phyloP scores from a whole-genome alignment of 2,797 vertebrate species.

The Phoxinus dragarum region DNA sequence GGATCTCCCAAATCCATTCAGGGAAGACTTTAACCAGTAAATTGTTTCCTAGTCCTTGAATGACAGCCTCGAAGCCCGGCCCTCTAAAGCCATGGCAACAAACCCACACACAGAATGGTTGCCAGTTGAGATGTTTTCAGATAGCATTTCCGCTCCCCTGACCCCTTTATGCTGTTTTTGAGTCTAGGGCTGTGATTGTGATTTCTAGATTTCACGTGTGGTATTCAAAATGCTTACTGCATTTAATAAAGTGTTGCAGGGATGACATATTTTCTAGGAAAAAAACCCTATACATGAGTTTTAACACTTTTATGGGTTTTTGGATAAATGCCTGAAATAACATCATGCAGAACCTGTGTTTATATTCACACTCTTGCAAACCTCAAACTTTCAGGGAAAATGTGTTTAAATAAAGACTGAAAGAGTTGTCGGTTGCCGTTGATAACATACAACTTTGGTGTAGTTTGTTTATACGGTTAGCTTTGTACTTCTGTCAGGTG shows the following conservation, averaged over 20 bases:
- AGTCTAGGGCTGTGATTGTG: neutral
- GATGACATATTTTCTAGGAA: neutral
- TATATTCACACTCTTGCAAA: neutral
- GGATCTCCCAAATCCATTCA: neutral
- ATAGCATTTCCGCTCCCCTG: neutral
- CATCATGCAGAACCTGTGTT: neutral
- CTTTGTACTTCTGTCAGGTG: no score
- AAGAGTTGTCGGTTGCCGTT: neutral
- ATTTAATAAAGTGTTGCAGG: neutral
- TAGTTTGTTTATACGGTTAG: neutral
- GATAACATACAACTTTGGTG: neutral
- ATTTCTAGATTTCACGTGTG: neutral
- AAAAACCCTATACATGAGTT: neutral
- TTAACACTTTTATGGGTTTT: neutral
- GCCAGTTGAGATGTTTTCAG: neutral
- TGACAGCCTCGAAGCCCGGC: neutral
- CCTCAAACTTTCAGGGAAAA: neutral
- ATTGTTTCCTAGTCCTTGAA: neutral
- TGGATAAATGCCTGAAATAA: neutral
- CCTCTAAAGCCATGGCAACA: neutral
- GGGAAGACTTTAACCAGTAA: no score
- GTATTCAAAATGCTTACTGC: neutral
- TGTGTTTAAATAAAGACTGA: neutral
- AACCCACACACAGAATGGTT: neutral
- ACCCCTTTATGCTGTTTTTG: constrained; percentile 9